Percentiles rank a stretch among this genome's conserved stretches.
These are phyloP conservation scores for Isoperla grammatica DNA, from an alignment of 2,888 invertebrate genomes.

Conservation along the genomic window DNA sequence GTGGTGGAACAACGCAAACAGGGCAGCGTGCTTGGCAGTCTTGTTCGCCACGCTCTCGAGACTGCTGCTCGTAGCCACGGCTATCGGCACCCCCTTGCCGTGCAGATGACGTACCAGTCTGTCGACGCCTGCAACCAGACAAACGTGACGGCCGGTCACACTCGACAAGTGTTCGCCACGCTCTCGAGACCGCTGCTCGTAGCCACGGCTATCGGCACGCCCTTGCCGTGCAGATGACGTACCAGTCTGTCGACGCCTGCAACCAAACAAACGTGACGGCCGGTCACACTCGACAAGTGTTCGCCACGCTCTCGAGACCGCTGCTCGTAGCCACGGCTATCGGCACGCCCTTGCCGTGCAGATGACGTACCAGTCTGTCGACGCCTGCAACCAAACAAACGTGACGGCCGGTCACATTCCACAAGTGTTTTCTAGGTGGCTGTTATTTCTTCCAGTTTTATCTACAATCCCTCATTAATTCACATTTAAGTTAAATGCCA, in stretches of 20 bases:
- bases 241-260: constrained; percentile 74
- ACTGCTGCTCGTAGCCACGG: constrained; percentile 82
- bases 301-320: constrained; percentile 61
- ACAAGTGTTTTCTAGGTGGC: too few relatives aligned
- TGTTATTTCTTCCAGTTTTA: too few relatives aligned
- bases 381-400: constrained; percentile 78
- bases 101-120: constrained; percentile 70
- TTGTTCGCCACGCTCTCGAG: constrained; percentile 66
- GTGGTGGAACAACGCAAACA: constrained; percentile 67
- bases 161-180: too few relatives aligned
- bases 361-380: constrained; percentile 67
- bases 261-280: too few relatives aligned
- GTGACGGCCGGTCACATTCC: too few relatives aligned
- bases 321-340: constrained; percentile 88
- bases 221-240: constrained; percentile 63
- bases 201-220: constrained; percentile 80
- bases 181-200: constrained; percentile 75
- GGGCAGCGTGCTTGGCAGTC: constrained; percentile 55
- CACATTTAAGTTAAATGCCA: too few relatives aligned
- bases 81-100: constrained; percentile 69
- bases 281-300: too few relatives aligned
- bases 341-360: constrained; percentile 67
- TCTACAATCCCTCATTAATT: too few relatives aligned
- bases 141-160: too few relatives aligned
- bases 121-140: constrained; percentile 74